Base-by-base conservation (phyloP, 2,888 invertebrate species). In the Standfussiana lucernea region DNA sequence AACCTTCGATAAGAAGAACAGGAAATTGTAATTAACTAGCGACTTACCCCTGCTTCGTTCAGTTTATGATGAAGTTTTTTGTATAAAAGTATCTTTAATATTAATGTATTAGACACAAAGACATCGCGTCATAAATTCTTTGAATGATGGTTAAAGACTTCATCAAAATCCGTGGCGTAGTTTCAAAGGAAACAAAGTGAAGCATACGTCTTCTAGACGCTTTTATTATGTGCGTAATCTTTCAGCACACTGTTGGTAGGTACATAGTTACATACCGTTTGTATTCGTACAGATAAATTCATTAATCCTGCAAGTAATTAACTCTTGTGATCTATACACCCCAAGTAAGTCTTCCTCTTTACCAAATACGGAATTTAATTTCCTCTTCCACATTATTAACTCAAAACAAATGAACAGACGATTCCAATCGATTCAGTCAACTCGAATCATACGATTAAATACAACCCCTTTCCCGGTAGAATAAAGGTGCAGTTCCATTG, bases 361-460 rank as follows among this genome's bases (percentile, higher is more conserved):
- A 70, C 24, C 40, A 21, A 18, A 24, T 13, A 21, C 35, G 24
- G n/a, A 32, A 47, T 42, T 64, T 65, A 59, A 81, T 79, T 79
- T 78, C 61, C 77, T 56, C 56, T 42, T 66, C 10, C 64, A 53
- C 24, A 79, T 72, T 68, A 79, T 77, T 65, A 53, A 61, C 56
- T 40, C 53, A 61, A 80, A 82, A 73, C 73, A 69, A 79, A 79
- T 24, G 45, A 79, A 72, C 73, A 66, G 61, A 68, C 18, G 53
- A 61, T 66, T 50, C 42, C 32, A 42, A 82, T 68, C 45, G 70
- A 80, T 71, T 72, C 85, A 64, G 45, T 61, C 70, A 56, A 69
- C 68, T 73, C 47, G 56, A 77, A 78, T 76, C 65, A 66, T 40
- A 32, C 66, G 65, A 74, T 84, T 72, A 61, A 53, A 75, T 68